Percentiles rank a stretch among this genome's conserved stretches.
Conservation (phyloP, 2,888 invertebrate species). For the Cremastinae sp. region DNA sequence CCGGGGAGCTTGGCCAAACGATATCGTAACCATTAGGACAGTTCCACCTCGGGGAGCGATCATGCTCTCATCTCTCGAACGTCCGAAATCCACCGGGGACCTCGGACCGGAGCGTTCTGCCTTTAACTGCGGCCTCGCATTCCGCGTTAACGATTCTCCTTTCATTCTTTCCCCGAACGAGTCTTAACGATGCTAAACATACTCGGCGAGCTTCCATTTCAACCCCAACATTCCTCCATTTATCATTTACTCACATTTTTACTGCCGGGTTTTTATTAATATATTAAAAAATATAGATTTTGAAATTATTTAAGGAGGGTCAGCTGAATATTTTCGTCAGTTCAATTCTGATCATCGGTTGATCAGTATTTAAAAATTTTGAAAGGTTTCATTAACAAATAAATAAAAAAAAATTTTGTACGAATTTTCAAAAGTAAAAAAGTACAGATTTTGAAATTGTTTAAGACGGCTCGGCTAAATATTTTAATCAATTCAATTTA, state of each 20-base stretch:
- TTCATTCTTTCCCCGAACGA: conserved; percentile 27
- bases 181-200: conserved; percentile 24
- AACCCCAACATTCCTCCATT: neutral
- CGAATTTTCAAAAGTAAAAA: no score
- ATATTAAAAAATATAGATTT: neutral
- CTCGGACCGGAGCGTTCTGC: conserved; percentile 33
- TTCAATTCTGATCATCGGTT: no score
- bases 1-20: conserved; percentile 39
- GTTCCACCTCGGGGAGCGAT: conserved; percentile 47
- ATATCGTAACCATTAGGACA: conserved; percentile 31
- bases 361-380: no score
- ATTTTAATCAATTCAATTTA: no score
- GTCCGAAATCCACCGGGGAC: neutral
- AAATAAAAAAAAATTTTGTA: no score
- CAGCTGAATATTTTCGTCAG: no score
- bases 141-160: conserved; percentile 31
- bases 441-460: no score
- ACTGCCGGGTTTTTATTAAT: neutral
- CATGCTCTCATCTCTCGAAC: conserved; percentile 4
- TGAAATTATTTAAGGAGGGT: no score
- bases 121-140: conserved; percentile 41
- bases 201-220: conserved; percentile 15
- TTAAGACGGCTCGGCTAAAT: no score
- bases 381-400: no score
- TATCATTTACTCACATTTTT: no score